Evolutionary conservation across 2,888 invertebrate species (phyloP).

Genomic region (Lagria hirta): DNA sequence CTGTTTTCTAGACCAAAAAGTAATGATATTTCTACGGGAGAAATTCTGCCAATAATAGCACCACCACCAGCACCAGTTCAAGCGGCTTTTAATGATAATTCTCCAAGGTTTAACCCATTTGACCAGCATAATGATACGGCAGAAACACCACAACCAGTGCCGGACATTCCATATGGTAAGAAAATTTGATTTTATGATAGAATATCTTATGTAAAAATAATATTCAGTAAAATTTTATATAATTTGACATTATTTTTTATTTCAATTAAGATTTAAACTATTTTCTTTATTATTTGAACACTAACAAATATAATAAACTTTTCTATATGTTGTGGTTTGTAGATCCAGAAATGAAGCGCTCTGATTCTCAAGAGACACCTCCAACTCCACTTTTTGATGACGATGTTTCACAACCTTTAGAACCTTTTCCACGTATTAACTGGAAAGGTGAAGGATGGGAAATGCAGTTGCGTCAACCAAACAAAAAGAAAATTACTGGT

Average conservation of each 20-base stretch:
- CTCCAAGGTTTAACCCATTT: constrained; percentile 78
- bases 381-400: constrained; percentile 94
- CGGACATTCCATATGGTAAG: constrained; percentile 50
- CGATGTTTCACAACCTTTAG: constrained; percentile 87
- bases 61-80: constrained; percentile 68
- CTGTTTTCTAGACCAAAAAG: constrained; percentile 59
- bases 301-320: too few relatives aligned
- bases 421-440: constrained; percentile 82
- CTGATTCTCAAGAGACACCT: constrained; percentile 76
- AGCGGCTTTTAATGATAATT: constrained; percentile 59
- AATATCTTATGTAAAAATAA: too few relatives aligned
- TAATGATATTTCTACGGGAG: constrained; percentile 55
- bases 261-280: not conserved
- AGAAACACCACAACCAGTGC: constrained; percentile 43
- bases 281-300: too few relatives aligned
- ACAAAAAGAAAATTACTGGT: constrained; percentile 94
- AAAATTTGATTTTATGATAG: constrained; percentile 20
- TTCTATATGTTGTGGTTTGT: too few relatives aligned
- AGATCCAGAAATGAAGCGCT: constrained; percentile 52
- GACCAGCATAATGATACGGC: constrained; percentile 61
- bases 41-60: constrained; percentile 70
- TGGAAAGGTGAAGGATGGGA: constrained; percentile 90
- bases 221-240: constrained; percentile 1
- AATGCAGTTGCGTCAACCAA: constrained; percentile 92
- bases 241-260: constrained; percentile 1